These are phyloP conservation scores for Glaucomys volans DNA, from an alignment of 2,113 vertebrate genomes.

Conservation along the genomic window DNA sequence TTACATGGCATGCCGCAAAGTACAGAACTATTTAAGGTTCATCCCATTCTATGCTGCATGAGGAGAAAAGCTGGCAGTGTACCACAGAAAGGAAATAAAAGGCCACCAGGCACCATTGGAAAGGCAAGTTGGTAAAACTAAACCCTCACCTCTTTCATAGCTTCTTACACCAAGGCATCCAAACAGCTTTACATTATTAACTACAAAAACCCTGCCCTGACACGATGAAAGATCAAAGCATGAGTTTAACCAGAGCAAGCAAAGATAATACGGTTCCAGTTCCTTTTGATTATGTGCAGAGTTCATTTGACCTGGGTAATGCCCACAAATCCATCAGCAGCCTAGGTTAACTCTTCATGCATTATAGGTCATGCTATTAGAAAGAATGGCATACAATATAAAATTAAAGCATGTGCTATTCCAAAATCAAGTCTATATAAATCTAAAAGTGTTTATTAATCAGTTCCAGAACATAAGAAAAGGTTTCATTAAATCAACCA, in stretches of 20 bases:
- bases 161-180: background rate
- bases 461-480: slow-evolving; percentile 36
- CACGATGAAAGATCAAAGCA: background rate
- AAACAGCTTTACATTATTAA: background rate
- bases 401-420: background rate
- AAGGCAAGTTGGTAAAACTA: background rate
- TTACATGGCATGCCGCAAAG: background rate
- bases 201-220: background rate
- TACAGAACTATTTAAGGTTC: background rate
- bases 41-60: background rate
- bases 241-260: background rate
- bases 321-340: background rate
- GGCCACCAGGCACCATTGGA: background rate
- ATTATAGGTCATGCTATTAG: background rate
- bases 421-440: background rate
- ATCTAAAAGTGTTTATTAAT: background rate
- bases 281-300: no score
- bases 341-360: background rate
- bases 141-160: background rate
- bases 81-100: slow-evolving; percentile 3
- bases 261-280: no score
- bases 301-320: background rate
- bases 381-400: background rate
- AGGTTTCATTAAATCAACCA: background rate
- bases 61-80: background rate